Base-by-base conservation (phyloP, 2,113 vertebrate species). In the Nycticryphes semicollaris region DNA sequence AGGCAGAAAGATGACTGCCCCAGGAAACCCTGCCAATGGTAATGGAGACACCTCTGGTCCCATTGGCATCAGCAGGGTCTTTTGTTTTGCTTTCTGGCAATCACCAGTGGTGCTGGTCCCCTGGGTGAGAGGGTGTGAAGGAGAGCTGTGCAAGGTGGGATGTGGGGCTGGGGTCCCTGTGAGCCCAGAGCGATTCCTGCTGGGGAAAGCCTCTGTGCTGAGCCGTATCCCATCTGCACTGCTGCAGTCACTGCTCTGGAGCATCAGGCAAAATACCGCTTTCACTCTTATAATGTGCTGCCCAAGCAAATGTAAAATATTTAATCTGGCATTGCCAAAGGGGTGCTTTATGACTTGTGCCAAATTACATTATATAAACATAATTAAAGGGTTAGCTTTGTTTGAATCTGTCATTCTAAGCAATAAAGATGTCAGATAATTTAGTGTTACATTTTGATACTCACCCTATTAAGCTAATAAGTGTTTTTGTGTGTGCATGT, bases 351-450 rank as follows among this genome's bases (percentile, higher is more conserved):
- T 87, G 93, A 79, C 89, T 95, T 96, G 51, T 96, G 96, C 96
- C 96, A 97, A 96, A 94, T 96, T 96, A 96, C 94, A 94, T 97
- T 96, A 95, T 91, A 85, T 94, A 97, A 97, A 97, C 84, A 96
- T 94, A 95, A 97, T 97, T 96, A 96, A 96, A 96, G 94, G 84
- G 89, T 95, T 93, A 96, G 95, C 94, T 96, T 96, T 96, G 95
- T 96, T 96, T 94, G 94, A 96, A 87, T 96, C 94, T 96, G 96
- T 97, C 96, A 96, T 97, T 92, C 86, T 94, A 51, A 91, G 95
- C 89, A 97, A 94, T 96, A 96, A 96, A 96, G 91, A 97, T 96
- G 94, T 97, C 96, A 96, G 94, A 95, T 96, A 96, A 96, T 89
- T 96, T 92, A 87, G 56, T 92, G 89, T 94, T 94, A 87, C 84